Evolutionary conservation across 2,113 vertebrate species (phyloP).

Genomic region (Regulus satrapa): DNA sequence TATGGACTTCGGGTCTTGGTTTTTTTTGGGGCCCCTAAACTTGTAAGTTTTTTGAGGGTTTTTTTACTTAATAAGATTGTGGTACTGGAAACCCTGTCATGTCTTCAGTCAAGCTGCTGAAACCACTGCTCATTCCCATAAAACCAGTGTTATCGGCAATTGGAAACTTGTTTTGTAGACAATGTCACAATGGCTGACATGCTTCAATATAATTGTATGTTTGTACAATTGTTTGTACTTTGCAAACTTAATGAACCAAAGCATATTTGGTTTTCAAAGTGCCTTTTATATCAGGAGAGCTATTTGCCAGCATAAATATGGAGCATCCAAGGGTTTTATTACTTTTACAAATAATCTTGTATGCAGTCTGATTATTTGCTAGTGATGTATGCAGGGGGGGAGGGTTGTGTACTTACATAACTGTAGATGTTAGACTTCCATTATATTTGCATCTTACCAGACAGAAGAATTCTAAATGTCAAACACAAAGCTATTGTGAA

Average conservation of each 20-base stretch:
- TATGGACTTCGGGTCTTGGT: slow-evolving; percentile 53
- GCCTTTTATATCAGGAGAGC: slow-evolving; percentile 78
- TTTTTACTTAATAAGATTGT: slow-evolving; percentile 28
- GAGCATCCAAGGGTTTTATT: slow-evolving; percentile 58
- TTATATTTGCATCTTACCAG: slow-evolving; percentile 36
- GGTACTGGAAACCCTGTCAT: slow-evolving; percentile 55
- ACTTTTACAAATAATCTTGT: slow-evolving; percentile 57
- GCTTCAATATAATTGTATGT: slow-evolving; percentile 67
- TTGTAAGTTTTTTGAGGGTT: slow-evolving; percentile 18
- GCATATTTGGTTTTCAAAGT: slow-evolving; percentile 86
- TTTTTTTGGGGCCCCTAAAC: slow-evolving; percentile 49
- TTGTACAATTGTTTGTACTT: slow-evolving; percentile 81
- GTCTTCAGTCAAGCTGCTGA: slow-evolving; percentile 68
- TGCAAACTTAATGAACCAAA: slow-evolving; percentile 80
- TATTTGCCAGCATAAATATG: slow-evolving; percentile 72
- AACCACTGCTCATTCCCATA: slow-evolving; percentile 67
- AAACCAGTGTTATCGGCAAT: slow-evolving; percentile 70
- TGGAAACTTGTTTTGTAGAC: slow-evolving; percentile 64
- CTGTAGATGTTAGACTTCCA: slow-evolving; percentile 41
- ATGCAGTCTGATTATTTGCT: slow-evolving; percentile 50
- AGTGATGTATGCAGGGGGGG: neutral
- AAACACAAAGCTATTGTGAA: slow-evolving; percentile 35
- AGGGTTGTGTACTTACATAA: slow-evolving; percentile 33
- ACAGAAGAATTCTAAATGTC: slow-evolving; percentile 19
- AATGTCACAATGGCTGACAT: slow-evolving; percentile 71